A percentile compares a stretch with the other conserved stretches of the same genome.
These are phyloP conservation scores for Mycogona germanica DNA, from an alignment of 2,888 invertebrate genomes.

Conservation along the genomic window DNA sequence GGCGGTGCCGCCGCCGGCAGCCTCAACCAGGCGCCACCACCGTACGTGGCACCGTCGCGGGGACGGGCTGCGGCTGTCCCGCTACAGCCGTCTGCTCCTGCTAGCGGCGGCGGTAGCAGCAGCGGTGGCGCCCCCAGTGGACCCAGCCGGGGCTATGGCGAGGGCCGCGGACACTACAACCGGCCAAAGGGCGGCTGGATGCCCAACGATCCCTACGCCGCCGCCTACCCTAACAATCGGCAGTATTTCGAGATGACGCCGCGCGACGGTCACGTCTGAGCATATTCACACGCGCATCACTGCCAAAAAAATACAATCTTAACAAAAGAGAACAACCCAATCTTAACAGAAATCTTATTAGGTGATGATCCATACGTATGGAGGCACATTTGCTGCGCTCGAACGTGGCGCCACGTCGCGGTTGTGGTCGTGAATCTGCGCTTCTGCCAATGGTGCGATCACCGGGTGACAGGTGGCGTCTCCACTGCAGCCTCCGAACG, in stretches of 20 bases:
- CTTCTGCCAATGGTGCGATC: no score
- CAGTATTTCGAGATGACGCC: conserved; percentile 3
- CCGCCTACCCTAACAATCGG: conserved; percentile 48
- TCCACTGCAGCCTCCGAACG: no score
- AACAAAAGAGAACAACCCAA: no score
- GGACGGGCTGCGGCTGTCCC: conserved; percentile 36
- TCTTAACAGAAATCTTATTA: no score
- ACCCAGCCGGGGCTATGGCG: conserved; percentile 55
- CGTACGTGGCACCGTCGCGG: conserved; percentile 25
- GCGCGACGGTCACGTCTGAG: neutral
- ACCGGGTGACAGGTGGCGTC: no score
- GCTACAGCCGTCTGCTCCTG: neutral
- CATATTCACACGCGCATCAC: no score
- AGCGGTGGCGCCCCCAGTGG: conserved; percentile 31
- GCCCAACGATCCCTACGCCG: conserved; percentile 53
- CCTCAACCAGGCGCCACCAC: conserved; percentile 26
- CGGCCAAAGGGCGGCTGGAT: conserved; percentile 34
- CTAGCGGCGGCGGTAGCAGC: neutral
- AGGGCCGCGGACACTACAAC: conserved; percentile 53
- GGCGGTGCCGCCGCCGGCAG: no score
- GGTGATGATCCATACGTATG: no score
- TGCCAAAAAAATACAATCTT: no score
- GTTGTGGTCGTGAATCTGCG: no score
- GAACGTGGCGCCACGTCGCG: no score
- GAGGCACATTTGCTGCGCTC: no score